Base-by-base conservation (phyloP, 2,113 vertebrate genomes). In the Triplophysa rosa region DNA sequence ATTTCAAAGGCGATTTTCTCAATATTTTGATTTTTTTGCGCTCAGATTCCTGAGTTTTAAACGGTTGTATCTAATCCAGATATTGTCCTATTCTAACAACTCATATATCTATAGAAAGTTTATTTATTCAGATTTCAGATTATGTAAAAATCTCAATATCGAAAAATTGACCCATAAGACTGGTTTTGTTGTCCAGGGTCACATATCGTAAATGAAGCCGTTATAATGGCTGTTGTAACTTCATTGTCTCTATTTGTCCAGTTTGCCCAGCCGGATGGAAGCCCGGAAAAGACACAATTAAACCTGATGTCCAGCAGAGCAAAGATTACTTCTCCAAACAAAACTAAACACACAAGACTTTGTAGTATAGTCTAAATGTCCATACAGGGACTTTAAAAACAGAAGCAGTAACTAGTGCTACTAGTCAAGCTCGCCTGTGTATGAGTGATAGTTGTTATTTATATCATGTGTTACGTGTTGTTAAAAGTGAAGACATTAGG, bases 191-290 rank as follows among this genome's bases (percentile, higher is more conserved):
- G n/a, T n/a, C n/a, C n/a, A n/a, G n/a, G n/a, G n/a, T n/a, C n/a
- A n/a, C n/a, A n/a, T n/a, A n/a, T n/a, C 11, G 11, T 45, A 45
- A 45, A 45, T 45, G 0, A 45, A 45, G 12, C 42, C 10, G 8
- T 45, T 12, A 45, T 45, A 45, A 45, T 11, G 42, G 1, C 42
- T 11, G 77, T 61, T 2, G 62, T 67, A 66, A 71, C 23, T 68
- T 81, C 67, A 5, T 88, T 40, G 42, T 45, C 42, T 45, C 42
- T 91, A 78, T 78, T 89, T 33, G 92, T 95, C 86, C 83, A 99
- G 98, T 99, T 89, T 99, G 97, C 90, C 98, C 98, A 49, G 98
- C 97, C 21, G 97, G 97, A 82, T 99, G 98, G 98, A 96, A 98
- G 90, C 97, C 98, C 86, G 98, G 98, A 88, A 95, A 93, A 86